Evolutionary conservation across 2,113 vertebrate genomes (phyloP).

Genomic region (Tragelaphus strepsiceros): DNA sequence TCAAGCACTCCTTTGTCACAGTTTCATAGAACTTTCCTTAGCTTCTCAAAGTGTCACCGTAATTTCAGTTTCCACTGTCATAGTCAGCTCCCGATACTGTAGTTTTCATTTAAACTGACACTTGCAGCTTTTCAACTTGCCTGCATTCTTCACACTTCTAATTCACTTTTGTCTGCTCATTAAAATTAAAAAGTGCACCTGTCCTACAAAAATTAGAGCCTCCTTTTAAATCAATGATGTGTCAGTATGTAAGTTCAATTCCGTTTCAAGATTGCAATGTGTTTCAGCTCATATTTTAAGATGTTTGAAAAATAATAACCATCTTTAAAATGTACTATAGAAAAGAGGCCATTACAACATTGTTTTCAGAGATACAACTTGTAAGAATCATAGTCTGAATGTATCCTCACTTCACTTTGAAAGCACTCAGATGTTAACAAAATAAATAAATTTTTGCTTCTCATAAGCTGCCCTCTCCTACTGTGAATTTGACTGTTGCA

Average conservation of each 20-base stretch:
- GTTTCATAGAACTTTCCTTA: background rate
- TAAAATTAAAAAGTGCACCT: slow-evolving; percentile 17
- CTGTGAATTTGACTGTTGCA: background rate
- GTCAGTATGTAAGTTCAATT: background rate
- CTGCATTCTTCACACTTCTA: background rate
- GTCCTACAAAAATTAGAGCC: background rate
- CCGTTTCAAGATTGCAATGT: background rate
- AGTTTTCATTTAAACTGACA: slow-evolving; percentile 7
- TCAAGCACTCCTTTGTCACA: background rate
- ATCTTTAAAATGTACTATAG: background rate
- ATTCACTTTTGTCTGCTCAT: slow-evolving; percentile 13
- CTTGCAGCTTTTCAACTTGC: background rate
- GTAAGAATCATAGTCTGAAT: background rate
- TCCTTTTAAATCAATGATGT: background rate
- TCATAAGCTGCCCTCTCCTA: background rate
- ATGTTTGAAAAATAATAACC: background rate
- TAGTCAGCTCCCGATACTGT: rapidly evolving
- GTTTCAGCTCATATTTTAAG: background rate
- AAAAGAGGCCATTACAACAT: background rate
- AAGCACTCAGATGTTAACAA: background rate
- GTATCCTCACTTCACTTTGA: slow-evolving; percentile 21
- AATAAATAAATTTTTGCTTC: background rate
- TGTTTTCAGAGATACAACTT: slow-evolving; percentile 7
- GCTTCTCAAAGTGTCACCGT: background rate
- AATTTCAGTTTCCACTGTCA: background rate